Conservation (phyloP, 2,888 invertebrate species). For the Tipula helvola region DNA sequence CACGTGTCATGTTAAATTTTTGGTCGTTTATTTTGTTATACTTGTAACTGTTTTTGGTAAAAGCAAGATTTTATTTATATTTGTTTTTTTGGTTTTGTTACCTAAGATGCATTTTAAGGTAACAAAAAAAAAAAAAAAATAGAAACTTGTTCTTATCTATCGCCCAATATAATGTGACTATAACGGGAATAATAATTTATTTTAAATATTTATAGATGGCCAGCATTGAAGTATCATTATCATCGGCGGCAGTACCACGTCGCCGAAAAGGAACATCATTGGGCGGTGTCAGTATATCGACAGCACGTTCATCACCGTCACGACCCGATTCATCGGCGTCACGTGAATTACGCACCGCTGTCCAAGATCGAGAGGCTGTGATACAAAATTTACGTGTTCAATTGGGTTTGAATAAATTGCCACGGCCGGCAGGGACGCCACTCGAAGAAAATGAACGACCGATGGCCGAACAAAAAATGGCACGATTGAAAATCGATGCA, state of each 20-base stretch:
- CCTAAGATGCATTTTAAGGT: background rate
- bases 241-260: slow-evolving; percentile 47
- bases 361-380: slow-evolving; percentile 69
- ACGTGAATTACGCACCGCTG: slow-evolving; percentile 55
- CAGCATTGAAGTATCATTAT: slow-evolving; percentile 68
- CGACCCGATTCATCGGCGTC: slow-evolving; percentile 27
- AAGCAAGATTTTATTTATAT: background rate
- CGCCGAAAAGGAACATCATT: slow-evolving; percentile 38
- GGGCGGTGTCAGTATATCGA: slow-evolving; percentile 21
- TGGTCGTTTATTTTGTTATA: background rate
- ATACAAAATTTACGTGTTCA: slow-evolving; percentile 51
- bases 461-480: slow-evolving; percentile 46
- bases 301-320: slow-evolving; percentile 18
- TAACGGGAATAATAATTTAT: slow-evolving; percentile 8
- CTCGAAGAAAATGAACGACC: slow-evolving; percentile 42
- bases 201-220: slow-evolving; percentile 51
- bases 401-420: slow-evolving; percentile 30
- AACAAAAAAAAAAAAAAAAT: background rate
- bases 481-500: slow-evolving; percentile 50
- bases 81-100: background rate
- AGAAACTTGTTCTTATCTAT: background rate
- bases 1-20: background rate
- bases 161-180: background rate
- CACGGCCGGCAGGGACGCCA: slow-evolving; percentile 35
- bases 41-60: background rate